Evolutionary conservation across 1,140 invertebrate species (phyloP), one percentile per base, ranked within the genome.

Genomic region (Saxidomus purpurata): DNA sequence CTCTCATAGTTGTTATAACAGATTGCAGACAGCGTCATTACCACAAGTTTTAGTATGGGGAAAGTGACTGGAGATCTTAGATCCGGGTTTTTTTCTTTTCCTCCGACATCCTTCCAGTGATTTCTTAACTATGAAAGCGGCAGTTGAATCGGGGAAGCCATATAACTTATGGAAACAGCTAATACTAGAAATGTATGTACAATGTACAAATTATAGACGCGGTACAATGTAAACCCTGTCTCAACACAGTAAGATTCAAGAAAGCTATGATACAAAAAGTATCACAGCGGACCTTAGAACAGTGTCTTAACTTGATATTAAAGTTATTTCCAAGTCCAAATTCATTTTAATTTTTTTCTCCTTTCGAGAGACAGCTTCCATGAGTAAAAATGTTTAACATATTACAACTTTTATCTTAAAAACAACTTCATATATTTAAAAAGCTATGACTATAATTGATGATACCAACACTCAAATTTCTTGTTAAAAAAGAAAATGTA

Each of bases 221-320:
- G 8, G 80, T 6, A 38, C 9, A n/a, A n/a, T n/a, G n/a, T n/a
- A n/a, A n/a, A 63, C 1, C 47, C 34, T 4, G 17, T n/a, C 31
- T 82, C 80, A 40, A 63, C 6, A 55, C 80, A 82, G 17, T 47
- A 63, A 6, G 80, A 28, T 15, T 43, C 40, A 40, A 82, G n/a
- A 82, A 15, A 61, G 38, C 8, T 1, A 31, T n/a, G n/a, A n/a
- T n/a, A n/a, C n/a, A n/a, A n/a, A n/a, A n/a, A n/a, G n/a, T n/a
- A n/a, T n/a, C n/a, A n/a, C n/a, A n/a, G n/a, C n/a, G n/a, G n/a
- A n/a, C n/a, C n/a, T n/a, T n/a, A n/a, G n/a, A n/a, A n/a, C 31
- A 82, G 2, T 22, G 9, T n/a, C 25, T 31, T 28, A 19, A 3
- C 2, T 43, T 22, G 28, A 36, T 9, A 11, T 47, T 28, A 76